Evolutionary conservation across 2,113 vertebrate species (phyloP), one percentile per base, ranked within the genome.

Genomic region (Cepphus grylle): DNA sequence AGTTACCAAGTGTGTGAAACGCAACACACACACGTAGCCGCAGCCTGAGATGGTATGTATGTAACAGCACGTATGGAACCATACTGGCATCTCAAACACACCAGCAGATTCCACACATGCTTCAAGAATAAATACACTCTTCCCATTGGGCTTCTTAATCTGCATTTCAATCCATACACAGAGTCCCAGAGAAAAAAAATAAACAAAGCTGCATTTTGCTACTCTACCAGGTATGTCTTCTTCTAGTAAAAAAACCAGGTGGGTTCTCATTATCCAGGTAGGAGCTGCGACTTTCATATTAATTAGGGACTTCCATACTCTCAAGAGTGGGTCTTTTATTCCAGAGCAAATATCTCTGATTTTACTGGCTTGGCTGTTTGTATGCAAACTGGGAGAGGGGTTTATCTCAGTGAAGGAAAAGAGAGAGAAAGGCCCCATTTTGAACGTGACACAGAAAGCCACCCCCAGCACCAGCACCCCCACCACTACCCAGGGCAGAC

Each of bases 11-110:
- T 6, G 29, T 25, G 43, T 42, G 63, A 63, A 71, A 53, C 4
- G 40, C n/a, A 50, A 58, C 50, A 38, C 14, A 12, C 21, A 53
- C 17, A 56, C 2, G 0, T 3, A 82, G 42, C 52, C 2, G 0
- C 32, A 43, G 72, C 52, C 40, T 29, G 47, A 53, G 36, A 26
- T 15, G 27, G 62, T 38, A 4, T 7, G 13, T 63, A 8, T 32
- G 4, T 29, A 45, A 81, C 55, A 81, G n/a, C 9, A 12, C 2
- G 49, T 52, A 27, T 12, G 43, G n/a, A 71, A 53, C 21, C 1
- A 0, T 21, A 42, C 30, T 40, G 36, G 63, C 50, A 43, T 30
- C 59, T 71, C 70, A 81, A 77, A 63, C 18, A 36, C 49, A 74
- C 61, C 0, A 0, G 30, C 17, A 63, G 36, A 30, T 47, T 70